phyloP scores from a whole-genome alignment of 2,113 vertebrate species.

The Lipotes vexillifer region DNA sequence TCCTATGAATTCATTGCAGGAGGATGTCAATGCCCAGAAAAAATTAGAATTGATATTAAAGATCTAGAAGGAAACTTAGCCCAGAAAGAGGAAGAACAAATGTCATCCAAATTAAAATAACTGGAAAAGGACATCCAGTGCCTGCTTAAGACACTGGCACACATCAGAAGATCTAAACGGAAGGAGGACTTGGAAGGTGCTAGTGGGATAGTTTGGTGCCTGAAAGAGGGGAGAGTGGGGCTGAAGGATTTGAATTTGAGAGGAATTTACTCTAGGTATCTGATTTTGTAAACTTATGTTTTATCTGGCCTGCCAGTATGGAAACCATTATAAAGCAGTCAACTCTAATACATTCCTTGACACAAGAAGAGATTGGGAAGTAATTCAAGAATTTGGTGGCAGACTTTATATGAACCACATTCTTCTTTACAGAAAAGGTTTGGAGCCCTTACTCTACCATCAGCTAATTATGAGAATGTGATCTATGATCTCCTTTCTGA shows the following conservation, averaged over 20 bases:
- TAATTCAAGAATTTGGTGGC: neutral
- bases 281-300: neutral
- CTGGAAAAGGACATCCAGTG: neutral
- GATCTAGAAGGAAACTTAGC: neutral
- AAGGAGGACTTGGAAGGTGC: neutral
- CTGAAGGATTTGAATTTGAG: neutral
- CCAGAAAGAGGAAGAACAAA: neutral
- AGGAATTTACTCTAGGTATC: neutral
- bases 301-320: neutral
- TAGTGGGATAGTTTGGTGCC: neutral
- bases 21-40: neutral
- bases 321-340: neutral
- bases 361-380: neutral
- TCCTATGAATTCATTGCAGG: neutral
- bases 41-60: neutral
- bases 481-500: neutral
- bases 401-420: neutral
- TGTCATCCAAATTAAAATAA: neutral
- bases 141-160: neutral
- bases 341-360: neutral
- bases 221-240: neutral
- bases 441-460: neutral
- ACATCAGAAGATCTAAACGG: neutral
- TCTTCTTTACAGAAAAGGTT: neutral
- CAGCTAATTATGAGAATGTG: neutral